A percentile compares a stretch with the other conserved stretches of the same genome.
These are phyloP conservation scores for Sicus ferrugineus DNA, from an alignment of 2,888 invertebrate genomes.

Conservation along the genomic window DNA sequence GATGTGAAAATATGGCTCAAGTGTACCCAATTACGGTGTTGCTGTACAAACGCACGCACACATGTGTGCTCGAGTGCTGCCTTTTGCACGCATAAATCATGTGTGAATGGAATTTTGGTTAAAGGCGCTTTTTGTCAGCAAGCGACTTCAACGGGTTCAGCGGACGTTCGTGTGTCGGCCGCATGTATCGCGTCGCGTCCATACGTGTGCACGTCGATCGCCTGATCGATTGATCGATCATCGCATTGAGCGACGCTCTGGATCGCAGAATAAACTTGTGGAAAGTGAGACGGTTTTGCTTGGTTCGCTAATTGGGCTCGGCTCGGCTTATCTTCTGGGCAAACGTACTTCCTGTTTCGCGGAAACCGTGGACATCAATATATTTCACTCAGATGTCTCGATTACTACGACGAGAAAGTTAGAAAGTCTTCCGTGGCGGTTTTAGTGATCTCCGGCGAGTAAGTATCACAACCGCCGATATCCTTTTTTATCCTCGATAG, in stretches of 20 bases:
- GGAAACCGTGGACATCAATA: too few relatives aligned
- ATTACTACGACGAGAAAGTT: too few relatives aligned
- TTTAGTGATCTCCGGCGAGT: too few relatives aligned
- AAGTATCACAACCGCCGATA: too few relatives aligned
- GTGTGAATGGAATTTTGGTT: slow-evolving; percentile 29
- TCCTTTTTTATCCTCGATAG: too few relatives aligned
- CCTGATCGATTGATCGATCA: neutral
- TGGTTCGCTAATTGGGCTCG: neutral
- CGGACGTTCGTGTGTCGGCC: neutral
- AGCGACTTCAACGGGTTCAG: neutral
- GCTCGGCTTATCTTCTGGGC: neutral
- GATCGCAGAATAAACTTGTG: neutral
- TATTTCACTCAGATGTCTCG: too few relatives aligned
- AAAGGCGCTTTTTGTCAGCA: slow-evolving; percentile 19
- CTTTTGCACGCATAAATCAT: slow-evolving; percentile 27
- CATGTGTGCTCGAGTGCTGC: neutral
- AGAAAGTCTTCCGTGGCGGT: too few relatives aligned
- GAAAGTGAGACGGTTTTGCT: neutral
- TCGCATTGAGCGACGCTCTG: neutral
- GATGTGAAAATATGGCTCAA: slow-evolving; percentile 13
- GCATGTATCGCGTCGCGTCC: neutral
- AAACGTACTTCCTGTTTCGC: neutral
- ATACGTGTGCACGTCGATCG: neutral
- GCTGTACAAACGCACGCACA: neutral
- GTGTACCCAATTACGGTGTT: slow-evolving; percentile 12